Percentiles rank a stretch among this genome's conserved stretches.
Evolutionary conservation across 2,113 vertebrate species (phyloP).

Genomic region (Scalopus aquaticus): DNA sequence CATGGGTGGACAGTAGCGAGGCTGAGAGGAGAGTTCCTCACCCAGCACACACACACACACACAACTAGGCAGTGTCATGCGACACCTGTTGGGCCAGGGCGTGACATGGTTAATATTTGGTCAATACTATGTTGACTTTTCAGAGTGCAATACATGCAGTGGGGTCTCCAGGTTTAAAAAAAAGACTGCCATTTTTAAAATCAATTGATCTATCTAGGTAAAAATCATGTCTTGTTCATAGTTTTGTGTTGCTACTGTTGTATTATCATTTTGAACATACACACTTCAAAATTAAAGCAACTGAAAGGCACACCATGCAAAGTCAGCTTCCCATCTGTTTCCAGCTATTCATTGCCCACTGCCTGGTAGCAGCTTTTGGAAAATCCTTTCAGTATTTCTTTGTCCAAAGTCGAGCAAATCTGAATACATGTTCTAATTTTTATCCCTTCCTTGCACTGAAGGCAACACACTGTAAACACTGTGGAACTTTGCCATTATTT

Average conservation of each 20-base stretch:
- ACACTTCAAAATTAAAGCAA: neutral
- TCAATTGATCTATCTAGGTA: neutral
- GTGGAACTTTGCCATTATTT: neutral
- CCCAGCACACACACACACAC: accelerated
- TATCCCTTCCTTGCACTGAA: neutral
- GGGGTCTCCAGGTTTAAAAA: neutral
- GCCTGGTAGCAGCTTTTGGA: too few relatives aligned
- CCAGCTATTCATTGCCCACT: neutral
- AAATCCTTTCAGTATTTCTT: neutral
- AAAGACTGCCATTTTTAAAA: neutral
- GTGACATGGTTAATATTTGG: accelerated
- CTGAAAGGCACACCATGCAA: neutral
- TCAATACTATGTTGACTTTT: neutral
- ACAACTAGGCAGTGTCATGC: neutral
- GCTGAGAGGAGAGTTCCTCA: neutral
- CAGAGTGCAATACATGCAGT: neutral
- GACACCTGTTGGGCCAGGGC: neutral
- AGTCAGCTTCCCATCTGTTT: neutral
- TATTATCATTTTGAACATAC: neutral
- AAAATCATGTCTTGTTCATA: neutral
- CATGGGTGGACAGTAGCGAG: neutral
- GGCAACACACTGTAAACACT: neutral
- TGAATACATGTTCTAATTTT: neutral
- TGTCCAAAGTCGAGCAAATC: neutral
- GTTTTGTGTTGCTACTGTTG: neutral